Conservation (phyloP, 2,888 invertebrate genomes). For the Xanthia togata region DNA sequence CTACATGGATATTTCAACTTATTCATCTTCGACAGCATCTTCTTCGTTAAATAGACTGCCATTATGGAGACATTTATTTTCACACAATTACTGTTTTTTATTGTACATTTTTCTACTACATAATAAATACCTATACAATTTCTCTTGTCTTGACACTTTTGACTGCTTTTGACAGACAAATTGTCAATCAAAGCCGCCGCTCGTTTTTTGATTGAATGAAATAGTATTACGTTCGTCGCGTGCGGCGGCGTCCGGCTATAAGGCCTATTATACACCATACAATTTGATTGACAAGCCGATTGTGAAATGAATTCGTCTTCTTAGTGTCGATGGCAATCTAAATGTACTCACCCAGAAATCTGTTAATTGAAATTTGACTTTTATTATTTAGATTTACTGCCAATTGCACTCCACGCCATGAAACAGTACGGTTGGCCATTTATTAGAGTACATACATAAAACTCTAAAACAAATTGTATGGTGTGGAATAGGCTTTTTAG, state of each 20-base stretch:
- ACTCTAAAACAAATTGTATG: neutral
- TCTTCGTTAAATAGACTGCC: constrained; percentile 85
- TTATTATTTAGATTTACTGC: too few species aligned
- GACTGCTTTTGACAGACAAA: constrained; percentile 13
- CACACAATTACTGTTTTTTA: neutral
- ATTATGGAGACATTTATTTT: constrained; percentile 65
- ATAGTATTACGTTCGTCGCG: too few species aligned
- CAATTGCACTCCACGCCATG: too few species aligned
- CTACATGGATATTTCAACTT: constrained; percentile 76
- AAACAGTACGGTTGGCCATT: neutral
- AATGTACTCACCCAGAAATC: too few species aligned
- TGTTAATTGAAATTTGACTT: too few species aligned
- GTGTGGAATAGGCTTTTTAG: neutral
- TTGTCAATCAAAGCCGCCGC: neutral
- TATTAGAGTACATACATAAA: neutral
- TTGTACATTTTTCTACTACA: constrained; percentile 16
- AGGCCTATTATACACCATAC: too few species aligned
- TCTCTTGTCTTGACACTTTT: neutral
- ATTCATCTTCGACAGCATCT: constrained; percentile 83
- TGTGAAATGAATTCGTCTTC: too few species aligned
- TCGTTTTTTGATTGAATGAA: neutral
- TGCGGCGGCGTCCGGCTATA: too few species aligned
- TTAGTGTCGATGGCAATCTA: too few species aligned
- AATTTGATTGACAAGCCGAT: too few species aligned
- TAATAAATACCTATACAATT: constrained; percentile 25